Percentiles rank a stretch among this genome's conserved stretches.
These are phyloP conservation scores for Lasioglossum villosulum DNA, from an alignment of 2,888 invertebrate genomes.

Conservation along the genomic window DNA sequence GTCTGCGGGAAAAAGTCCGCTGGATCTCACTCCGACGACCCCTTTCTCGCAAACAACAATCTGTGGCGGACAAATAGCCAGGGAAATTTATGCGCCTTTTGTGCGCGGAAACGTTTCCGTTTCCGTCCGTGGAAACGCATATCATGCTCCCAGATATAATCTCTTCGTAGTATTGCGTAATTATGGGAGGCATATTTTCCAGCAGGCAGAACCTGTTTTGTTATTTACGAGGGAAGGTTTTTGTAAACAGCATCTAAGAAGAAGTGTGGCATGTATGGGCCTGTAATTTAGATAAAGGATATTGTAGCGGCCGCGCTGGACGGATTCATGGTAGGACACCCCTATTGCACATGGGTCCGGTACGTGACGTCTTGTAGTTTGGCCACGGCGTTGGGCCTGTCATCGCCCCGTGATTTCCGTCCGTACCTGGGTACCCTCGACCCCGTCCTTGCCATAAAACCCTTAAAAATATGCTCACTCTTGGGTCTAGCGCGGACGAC, in stretches of 20 bases:
- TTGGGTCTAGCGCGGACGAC: too few species aligned
- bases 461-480: too few species aligned
- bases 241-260: neutral
- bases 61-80: conserved; percentile 40
- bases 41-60: conserved; percentile 45
- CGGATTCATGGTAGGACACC: too few species aligned
- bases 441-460: too few species aligned
- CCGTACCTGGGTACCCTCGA: too few species aligned
- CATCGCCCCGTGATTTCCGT: too few species aligned
- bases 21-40: conserved; percentile 43
- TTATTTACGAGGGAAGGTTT: neutral
- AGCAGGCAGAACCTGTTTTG: neutral
- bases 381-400: too few species aligned
- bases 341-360: too few species aligned
- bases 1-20: conserved; percentile 23
- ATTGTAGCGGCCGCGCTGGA: too few species aligned
- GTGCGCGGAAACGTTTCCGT: conserved; percentile 39
- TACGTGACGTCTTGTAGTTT: too few species aligned
- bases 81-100: conserved; percentile 46
- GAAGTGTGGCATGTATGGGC: neutral
- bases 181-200: neutral
- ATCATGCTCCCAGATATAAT: conserved; percentile 6
- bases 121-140: conserved; percentile 19
- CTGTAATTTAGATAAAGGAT: too few species aligned
- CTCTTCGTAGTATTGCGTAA: neutral